Base-by-base conservation (phyloP, 2,888 invertebrate genomes). In the Cheilosia vulpina region DNA sequence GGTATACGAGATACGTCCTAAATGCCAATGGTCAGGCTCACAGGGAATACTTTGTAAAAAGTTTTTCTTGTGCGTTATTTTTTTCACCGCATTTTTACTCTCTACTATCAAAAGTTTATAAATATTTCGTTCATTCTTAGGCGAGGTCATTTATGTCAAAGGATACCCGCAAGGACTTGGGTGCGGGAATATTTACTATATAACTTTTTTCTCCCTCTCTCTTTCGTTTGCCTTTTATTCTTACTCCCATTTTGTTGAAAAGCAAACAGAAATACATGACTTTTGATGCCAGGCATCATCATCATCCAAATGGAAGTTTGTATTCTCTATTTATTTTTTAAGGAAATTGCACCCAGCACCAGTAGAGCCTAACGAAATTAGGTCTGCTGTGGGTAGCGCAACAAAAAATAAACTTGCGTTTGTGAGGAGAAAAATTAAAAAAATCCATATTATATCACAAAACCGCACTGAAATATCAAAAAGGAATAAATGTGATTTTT, bases 71-170 rank as follows among this genome's bases (percentile, higher is more conserved):
- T 13, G 41, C 43, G 27, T n/a, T 15, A 24, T 31, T 45, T 34
- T 57, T 34, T 53, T 57, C 45, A 65, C 63, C 63, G 31, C 71
- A 78, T 66, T 72, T 62, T 72, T 65, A 72, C 57, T 66, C 72
- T 72, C 72, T 24, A 60, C 65, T 72, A 79, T 65, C 79, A 66
- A 58, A 71, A 72, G 27, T 66, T 58, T 66, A 38, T 73, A 45
- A 34, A 34, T 69, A 69, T 58, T 72, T 78, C 53, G 17, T 41
- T 73, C 41, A 62, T 75, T 80, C 75, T 75, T 81, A 41, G 47
- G 62, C 55, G 72, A 77, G 71, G 80, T 84, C 73, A 75, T 68
- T 73, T 76, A 52, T 84, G 84, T 84, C 80, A 84, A 84, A 84
- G 80, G 75, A 68, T 75, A 21, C 47, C 75, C 80, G 62, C 80